These are phyloP conservation scores for Meloidogyne floridensis DNA, from an alignment of 1,140 invertebrate species.

Conservation along the genomic window DNA sequence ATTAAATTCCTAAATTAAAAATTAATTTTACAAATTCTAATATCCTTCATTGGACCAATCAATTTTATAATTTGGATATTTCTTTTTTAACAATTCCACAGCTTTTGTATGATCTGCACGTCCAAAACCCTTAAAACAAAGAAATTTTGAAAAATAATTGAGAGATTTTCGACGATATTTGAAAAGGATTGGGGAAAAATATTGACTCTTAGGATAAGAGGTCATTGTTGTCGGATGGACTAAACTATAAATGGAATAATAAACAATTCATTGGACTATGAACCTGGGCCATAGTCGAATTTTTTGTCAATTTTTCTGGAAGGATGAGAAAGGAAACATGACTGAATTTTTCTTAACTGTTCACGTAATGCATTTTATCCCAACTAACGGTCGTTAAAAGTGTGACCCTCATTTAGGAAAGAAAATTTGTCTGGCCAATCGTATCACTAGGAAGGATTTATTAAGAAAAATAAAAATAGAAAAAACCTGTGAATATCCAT, in stretches of 20 bases:
- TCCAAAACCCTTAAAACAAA: slow-evolving; percentile 75
- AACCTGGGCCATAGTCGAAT: no score
- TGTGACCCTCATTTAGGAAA: neutral
- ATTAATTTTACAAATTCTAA: slow-evolving; percentile 65
- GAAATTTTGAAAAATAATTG: slow-evolving; percentile 22
- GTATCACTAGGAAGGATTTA: no score
- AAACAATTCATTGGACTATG: no score
- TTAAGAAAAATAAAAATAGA: slow-evolving; percentile 47
- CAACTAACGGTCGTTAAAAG: neutral
- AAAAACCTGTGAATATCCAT: slow-evolving; percentile 77
- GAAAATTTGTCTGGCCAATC: no score
- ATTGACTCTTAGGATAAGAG: no score
- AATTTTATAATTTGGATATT: slow-evolving; percentile 77
- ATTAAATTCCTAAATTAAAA: neutral
- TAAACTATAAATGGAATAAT: no score
- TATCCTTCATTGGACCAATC: slow-evolving; percentile 82
- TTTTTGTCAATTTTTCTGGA: no score
- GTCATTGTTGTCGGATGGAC: no score
- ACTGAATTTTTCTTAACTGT: no score
- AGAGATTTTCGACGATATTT: no score
- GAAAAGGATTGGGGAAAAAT: no score
- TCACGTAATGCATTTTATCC: neutral
- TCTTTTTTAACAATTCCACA: slow-evolving; percentile 76
- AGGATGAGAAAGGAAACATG: no score
- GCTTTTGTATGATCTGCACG: slow-evolving; percentile 80